These are phyloP conservation scores for Rhopalosiphum padi DNA, from an alignment of 1,140 invertebrate genomes.

Conservation along the genomic window DNA sequence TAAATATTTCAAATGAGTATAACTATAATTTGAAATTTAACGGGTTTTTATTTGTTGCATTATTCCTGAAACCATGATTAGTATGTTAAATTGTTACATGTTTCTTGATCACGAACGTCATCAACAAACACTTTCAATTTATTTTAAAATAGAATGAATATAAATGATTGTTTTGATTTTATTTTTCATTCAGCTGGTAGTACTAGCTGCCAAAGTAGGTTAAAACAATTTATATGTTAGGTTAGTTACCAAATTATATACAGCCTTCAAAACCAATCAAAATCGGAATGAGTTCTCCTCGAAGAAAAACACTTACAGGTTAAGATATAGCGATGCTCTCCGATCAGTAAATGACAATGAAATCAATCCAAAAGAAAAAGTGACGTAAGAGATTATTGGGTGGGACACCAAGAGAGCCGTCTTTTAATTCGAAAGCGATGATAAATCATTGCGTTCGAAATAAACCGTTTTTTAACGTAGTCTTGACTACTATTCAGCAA, in stretches of 20 bases:
- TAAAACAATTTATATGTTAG: background rate
- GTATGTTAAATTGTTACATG: background rate
- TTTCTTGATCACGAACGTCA: background rate
- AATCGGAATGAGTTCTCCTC: background rate
- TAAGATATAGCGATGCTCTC: background rate
- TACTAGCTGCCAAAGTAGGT: background rate
- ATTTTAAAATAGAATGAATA: background rate
- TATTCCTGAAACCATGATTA: background rate
- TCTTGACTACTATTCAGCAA: background rate
- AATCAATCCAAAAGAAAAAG: background rate
- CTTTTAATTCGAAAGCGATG: slow-evolving; percentile 5
- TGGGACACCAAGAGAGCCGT: background rate
- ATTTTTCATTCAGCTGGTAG: background rate
- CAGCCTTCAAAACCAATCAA: background rate
- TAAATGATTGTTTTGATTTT: background rate
- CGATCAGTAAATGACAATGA: background rate
- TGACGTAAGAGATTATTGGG: background rate
- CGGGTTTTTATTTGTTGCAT: background rate
- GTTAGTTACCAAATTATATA: background rate
- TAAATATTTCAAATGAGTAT: background rate
- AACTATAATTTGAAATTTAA: too few species aligned
- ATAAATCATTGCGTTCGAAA: background rate
- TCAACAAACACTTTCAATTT: background rate
- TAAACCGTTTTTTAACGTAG: background rate
- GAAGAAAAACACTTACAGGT: background rate